Base-by-base conservation (phyloP, 1,140 invertebrate genomes). In the Drosophila mauritiana region DNA sequence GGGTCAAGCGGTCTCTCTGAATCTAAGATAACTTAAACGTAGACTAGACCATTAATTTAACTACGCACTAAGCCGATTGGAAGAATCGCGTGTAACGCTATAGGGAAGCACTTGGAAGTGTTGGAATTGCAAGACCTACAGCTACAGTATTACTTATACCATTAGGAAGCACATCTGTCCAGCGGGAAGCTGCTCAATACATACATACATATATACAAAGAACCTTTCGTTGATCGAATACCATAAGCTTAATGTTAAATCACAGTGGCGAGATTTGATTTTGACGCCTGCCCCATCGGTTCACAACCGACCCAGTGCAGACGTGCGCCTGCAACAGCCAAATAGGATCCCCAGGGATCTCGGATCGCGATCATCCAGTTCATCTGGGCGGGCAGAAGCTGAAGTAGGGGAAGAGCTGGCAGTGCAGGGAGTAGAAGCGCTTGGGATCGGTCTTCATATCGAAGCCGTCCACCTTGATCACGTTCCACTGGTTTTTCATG, bases 401-500 rank as follows among this genome's bases (percentile, higher is more conserved):
- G 91, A 96, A 96, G 91, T 96, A 94, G 34, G 97, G 97, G 92
- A 97, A 98, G 27, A 98, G 94, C 91, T 95, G 95, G 92, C 97
- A 98, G 91, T 98, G 97, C 75, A 98, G 94, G 48, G 97, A 97
- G 75, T 96, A 94, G 93, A 98, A 97, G 92, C 97, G 97, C 70
- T 97, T 98, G 55, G 97, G 97, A 94, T 99, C 98, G 72, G 96
- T 94, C 92, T 94, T 95, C 37, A 94, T 92, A 90, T 96, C 94
- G 92, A 98, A 98, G 0, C 97, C 97, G 69, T 97, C 95, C 62
- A 99, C 96, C 90, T 96, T 96, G 53, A 99, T 94, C 13, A 97
- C 95, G 92, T 99, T 99, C 95, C 96, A 96, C 89, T 97, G 97
- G 49, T 96, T 95, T 82, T 96, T 96, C 80, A 95, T 95, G 79